Evolutionary conservation across 2,113 vertebrate genomes (phyloP), one percentile per base, ranked within the genome.

Genomic region (Nerophis ophidion): DNA sequence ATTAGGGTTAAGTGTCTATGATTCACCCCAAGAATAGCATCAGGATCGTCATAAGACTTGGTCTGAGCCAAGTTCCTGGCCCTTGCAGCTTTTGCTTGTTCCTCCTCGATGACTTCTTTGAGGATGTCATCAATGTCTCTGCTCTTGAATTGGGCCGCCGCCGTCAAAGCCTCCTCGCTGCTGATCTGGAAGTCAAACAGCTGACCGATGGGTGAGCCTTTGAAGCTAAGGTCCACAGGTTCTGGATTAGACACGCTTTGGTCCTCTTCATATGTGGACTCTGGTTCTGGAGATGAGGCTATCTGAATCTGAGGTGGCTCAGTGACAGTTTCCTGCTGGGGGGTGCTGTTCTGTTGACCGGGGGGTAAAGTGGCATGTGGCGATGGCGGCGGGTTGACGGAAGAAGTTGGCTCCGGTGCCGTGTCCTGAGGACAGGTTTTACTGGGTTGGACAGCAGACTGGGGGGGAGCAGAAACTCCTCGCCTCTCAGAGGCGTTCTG

Each of bases 401-500:
- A 10, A 6, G 66, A 0, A 38, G 68, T 60, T 4, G 49, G 52
- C 34, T 51, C 34, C 70, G 86, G 64, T 17, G 74, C 72, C 3
- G 9, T 60, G 64, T 75, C 74, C 16, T 66, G 82, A 55, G 81
- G 57, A 2, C 63, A 63, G 14, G 68, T 54, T n/a, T 72, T 44
- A 7, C 71, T 85, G 6, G 63, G 7, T 6, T 84, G 70, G 51
- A 61, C 48, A 11, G 58, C 8, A 36, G 67, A 60, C 4, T 88
- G 60, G 10, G 81, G 90, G 40, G 83, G 73, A 0, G 80, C 60
- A 17, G 68, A 35, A 17, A 65, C 44, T 36, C 84, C 70, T 55
- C 73, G 76, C 47, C 84, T 83, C 16, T 91, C 90, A 35, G 87
- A 52, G 15, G 89, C 62, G 48, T 90, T 91, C 45, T 88, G 90